phyloP scores from a whole-genome alignment of 2,113 vertebrate genomes.

The Maccullochella peelii region DNA sequence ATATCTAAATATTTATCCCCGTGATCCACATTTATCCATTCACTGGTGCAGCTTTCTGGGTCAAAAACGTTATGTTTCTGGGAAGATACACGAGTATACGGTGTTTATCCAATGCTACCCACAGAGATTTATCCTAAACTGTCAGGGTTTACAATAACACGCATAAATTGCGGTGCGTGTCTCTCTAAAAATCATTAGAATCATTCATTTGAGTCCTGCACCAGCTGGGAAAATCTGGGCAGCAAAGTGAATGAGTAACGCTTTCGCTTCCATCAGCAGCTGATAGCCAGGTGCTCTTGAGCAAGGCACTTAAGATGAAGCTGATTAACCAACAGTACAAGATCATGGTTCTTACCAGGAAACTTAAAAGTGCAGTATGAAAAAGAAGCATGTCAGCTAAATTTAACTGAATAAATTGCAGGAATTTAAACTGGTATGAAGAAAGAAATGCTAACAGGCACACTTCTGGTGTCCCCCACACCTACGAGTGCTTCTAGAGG shows the following conservation, averaged over 20 bases:
- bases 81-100: slow-evolving; percentile 68
- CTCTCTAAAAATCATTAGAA: slow-evolving; percentile 72
- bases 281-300: slow-evolving; percentile 14
- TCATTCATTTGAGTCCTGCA: slow-evolving; percentile 37
- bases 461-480: no score
- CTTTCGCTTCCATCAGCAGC: slow-evolving; percentile 1
- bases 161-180: slow-evolving; percentile 62
- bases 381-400: background rate
- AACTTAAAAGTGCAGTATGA: background rate
- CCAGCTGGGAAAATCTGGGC: slow-evolving; percentile 64
- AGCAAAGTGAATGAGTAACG: background rate
- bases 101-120: slow-evolving; percentile 67
- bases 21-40: slow-evolving; percentile 73
- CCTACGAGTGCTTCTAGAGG: background rate
- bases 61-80: slow-evolving; percentile 78
- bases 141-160: slow-evolving; percentile 72
- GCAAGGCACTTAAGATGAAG: slow-evolving; percentile 13
- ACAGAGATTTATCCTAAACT: slow-evolving; percentile 70
- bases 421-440: background rate
- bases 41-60: slow-evolving; percentile 72
- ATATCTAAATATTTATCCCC: slow-evolving; percentile 82
- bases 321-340: background rate
- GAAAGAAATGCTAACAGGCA: background rate
- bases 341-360: background rate
- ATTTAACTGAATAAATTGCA: background rate